Base-by-base conservation (phyloP, 2,113 vertebrate species). In the Naja naja region DNA sequence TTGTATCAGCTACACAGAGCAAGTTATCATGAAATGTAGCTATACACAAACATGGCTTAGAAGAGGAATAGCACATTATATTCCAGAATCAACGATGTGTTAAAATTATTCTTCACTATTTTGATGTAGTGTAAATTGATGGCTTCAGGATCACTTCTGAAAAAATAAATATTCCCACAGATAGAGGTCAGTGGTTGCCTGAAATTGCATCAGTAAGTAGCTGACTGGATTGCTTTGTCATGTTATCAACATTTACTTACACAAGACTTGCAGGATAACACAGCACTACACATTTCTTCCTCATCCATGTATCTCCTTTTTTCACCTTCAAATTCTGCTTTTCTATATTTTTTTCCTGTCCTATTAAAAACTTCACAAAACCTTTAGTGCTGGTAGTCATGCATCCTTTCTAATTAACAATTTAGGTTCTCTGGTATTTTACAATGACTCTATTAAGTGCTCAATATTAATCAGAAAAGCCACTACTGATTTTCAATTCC, bases 171-270 rank as follows among this genome's bases (percentile, higher is more conserved):
- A 98, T 96, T 98, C 95, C 97, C 97, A 96, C 92, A 97, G 96
- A 97, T n/a, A 97, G 97, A 98, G 97, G 98, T 98, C 98, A 98
- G 93, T 96, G 97, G 97, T 98, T 98, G 97, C 97, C 95, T 98
- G 97, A 97, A 98, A 98, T 98, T 98, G 97, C 97, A 98, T 97
- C 97, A 97, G 97, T 98, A 96, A 64, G 45, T 43, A 91, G 95
- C 96, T 96, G 93, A 95, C 93, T 92, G 96, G 97, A 97, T 14
- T 94, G 89, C 94, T 98, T 95, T 96, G 97, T 97, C 94, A 96
- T 97, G 97, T 98, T 97, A 96, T 97, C 96, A 96, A 93, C 96
- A 96, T 96, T 97, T 96, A 95, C 95, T 91, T 96, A 94, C 96
- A 92, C 88, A 94, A 90, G 30, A 92, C 89, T 90, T 97, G 93